These are phyloP conservation scores for Timandra comae DNA, from an alignment of 2,888 invertebrate genomes.

Conservation along the genomic window DNA sequence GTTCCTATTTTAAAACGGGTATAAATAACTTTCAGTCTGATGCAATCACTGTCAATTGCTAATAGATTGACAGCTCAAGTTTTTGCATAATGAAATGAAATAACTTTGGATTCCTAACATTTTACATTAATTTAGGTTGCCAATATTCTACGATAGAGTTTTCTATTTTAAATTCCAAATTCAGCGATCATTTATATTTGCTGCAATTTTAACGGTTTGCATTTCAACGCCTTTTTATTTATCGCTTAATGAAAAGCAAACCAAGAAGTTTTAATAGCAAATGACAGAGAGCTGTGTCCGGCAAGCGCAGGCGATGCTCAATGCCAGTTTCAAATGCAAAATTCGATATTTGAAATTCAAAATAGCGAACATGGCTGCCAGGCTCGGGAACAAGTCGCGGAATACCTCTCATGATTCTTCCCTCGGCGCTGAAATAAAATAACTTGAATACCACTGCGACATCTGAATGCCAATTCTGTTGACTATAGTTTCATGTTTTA, in stretches of 20 bases:
- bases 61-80: too few relatives aligned
- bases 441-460: slow-evolving; percentile 44
- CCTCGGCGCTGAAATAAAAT: slow-evolving; percentile 53
- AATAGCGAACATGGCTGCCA: slow-evolving; percentile 50
- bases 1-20: too few relatives aligned
- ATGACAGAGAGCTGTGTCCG: slow-evolving; percentile 41
- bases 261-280: slow-evolving; percentile 26
- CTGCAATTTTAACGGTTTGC: too few relatives aligned
- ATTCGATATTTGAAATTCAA: slow-evolving; percentile 72
- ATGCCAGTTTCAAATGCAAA: slow-evolving; percentile 68
- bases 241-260: background rate
- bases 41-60: too few relatives aligned
- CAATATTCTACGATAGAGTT: too few relatives aligned
- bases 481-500: slow-evolving; percentile 30
- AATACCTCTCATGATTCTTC: slow-evolving; percentile 56
- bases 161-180: too few relatives aligned
- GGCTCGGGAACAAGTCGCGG: slow-evolving; percentile 38
- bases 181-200: too few relatives aligned
- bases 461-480: slow-evolving; percentile 57
- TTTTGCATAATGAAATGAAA: too few relatives aligned
- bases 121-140: too few relatives aligned
- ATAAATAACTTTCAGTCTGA: too few relatives aligned
- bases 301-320: slow-evolving; percentile 38
- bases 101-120: too few relatives aligned
- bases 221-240: background rate